phyloP scores from a whole-genome alignment of 2,888 invertebrate genomes.

The Amblyjoppa fuscipennis region DNA sequence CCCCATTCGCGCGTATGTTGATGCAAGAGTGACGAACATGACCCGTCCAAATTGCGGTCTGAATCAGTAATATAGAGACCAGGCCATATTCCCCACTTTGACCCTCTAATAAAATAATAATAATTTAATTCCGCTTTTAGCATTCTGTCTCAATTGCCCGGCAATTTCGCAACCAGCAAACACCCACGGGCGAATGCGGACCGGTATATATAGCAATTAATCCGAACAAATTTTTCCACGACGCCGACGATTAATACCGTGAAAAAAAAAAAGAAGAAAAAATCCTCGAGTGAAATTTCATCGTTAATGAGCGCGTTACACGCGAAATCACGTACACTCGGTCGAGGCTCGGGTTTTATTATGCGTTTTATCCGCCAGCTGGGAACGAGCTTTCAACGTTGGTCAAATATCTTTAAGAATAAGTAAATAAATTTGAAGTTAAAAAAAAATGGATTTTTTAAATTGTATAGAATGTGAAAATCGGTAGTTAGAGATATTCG shows the following conservation, averaged over 20 bases:
- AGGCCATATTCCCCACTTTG: too few species aligned
- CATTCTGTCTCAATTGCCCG: too few species aligned
- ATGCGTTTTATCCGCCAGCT: neutral
- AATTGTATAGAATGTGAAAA: slow-evolving; percentile 1
- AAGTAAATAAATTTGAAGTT: too few species aligned
- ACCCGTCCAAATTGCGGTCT: neutral
- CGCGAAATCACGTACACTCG: neutral
- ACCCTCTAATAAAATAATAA: too few species aligned
- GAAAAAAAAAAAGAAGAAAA: neutral
- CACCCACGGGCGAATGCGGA: too few species aligned
- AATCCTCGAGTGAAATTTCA: neutral
- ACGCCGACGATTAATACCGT: neutral
- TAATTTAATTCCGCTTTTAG: too few species aligned
- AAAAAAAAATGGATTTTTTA: too few species aligned
- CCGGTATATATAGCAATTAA: too few species aligned
- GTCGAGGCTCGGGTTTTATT: neutral
- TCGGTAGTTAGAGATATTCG: slow-evolving; percentile 43
- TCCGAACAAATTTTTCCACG: neutral
- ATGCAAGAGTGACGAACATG: neutral
- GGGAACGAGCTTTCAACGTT: too few species aligned
- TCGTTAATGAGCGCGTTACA: neutral
- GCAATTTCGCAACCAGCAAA: too few species aligned
- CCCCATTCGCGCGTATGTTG: neutral
- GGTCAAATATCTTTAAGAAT: too few species aligned
- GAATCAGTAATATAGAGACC: too few species aligned